Evolutionary conservation across 2,797 vertebrate species (phyloP).

Genomic region (Melanotaenia pygmaea): DNA sequence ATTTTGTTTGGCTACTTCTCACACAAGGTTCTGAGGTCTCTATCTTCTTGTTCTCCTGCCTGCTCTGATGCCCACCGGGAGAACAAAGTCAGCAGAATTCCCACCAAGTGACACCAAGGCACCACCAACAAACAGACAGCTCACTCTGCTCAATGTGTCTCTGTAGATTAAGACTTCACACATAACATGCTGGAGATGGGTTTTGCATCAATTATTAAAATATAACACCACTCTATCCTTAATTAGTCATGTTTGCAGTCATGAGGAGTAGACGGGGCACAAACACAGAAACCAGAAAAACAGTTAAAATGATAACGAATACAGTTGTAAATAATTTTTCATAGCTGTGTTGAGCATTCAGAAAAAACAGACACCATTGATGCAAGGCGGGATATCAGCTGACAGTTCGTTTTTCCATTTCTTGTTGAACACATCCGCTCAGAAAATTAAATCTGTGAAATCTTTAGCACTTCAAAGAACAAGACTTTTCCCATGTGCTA

Average conservation of each 20-base stretch:
- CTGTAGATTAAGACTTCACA: conserved; percentile 54
- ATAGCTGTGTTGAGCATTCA: conserved; percentile 5
- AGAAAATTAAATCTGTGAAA: conserved; percentile 39
- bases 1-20: conserved; percentile 52
- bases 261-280: conserved; percentile 3
- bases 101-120: conserved; percentile 42
- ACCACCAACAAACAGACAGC: conserved; percentile 41
- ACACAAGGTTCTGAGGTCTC: conserved; percentile 58
- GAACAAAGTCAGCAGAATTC: conserved; percentile 61
- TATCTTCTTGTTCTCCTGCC: conserved; percentile 42
- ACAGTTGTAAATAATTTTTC: conserved; percentile 36
- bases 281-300: conserved; percentile 19
- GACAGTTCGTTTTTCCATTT: conserved; percentile 9
- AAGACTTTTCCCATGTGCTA: conserved; percentile 40
- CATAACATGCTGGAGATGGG: conserved; percentile 12
- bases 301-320: conserved; percentile 12
- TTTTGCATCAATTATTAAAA: conserved; percentile 33
- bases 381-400: conserved; percentile 8
- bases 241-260: conserved; percentile 40
- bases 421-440: conserved; percentile 28
- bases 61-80: conserved; percentile 54
- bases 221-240: conserved; percentile 8
- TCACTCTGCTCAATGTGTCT: conserved; percentile 40
- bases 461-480: conserved; percentile 50
- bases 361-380: conserved; percentile 4